Conservation (phyloP, 2,113 vertebrate genomes). For the Semicossyphus pulcher region DNA sequence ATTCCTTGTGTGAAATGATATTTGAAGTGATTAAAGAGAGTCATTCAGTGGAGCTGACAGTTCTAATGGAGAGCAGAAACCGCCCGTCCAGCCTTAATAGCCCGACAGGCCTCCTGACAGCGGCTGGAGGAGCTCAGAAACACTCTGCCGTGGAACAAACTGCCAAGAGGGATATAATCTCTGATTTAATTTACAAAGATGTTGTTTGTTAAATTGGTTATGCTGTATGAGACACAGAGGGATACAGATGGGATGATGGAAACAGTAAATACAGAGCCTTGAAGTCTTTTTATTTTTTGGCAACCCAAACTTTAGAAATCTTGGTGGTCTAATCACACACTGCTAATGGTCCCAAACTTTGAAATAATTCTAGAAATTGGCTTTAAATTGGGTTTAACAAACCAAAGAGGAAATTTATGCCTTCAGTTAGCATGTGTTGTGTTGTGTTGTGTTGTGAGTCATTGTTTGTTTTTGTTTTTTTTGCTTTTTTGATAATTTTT, state of each 20-base stretch:
- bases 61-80: conserved; percentile 73
- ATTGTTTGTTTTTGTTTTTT: no score
- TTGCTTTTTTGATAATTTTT: no score
- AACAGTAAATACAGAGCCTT: conserved; percentile 2
- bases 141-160: conserved; percentile 20
- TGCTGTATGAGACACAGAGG: neutral
- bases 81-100: conserved; percentile 56
- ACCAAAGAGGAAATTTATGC: no score
- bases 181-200: conserved; percentile 28
- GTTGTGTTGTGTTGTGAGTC: no score
- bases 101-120: conserved; percentile 46
- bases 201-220: conserved; percentile 16
- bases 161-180: conserved; percentile 11
- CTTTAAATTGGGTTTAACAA: no score
- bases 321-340: neutral
- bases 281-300: conserved; percentile 8
- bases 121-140: conserved; percentile 41
- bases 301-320: neutral
- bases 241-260: neutral
- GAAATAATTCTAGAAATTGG: neutral
- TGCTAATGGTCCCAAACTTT: neutral
- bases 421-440: no score
- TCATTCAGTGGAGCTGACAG: conserved; percentile 69
- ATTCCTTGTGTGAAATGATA: conserved; percentile 76
- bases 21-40: conserved; percentile 78